Base-by-base conservation (phyloP, 2,797 vertebrate genomes). In the Calcarius lapponicus region DNA sequence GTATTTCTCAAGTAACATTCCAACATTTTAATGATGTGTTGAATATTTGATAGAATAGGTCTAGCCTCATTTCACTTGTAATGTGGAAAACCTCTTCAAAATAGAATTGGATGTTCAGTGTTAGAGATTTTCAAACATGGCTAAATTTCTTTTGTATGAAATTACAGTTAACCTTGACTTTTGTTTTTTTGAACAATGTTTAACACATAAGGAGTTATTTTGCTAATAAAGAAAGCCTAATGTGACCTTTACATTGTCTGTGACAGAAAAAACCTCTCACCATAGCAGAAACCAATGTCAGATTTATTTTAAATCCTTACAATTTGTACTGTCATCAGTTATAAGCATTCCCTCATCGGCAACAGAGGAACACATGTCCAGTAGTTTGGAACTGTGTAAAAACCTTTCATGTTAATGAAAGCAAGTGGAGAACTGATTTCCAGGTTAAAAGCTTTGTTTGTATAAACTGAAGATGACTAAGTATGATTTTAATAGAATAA, bases 281-380 rank as follows among this genome's bases (percentile, higher is more conserved):
- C 31, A 50, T 5, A 86, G 40, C 72, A 92, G 40, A 88, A 91
- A 93, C 22, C 26, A 84, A 76, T 47, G 56, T 81, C 84, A 94
- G 66, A 74, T 86, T 92, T 94, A 75, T 80, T 95, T 92, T 80
- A 79, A 95, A 88, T 75, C 67, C 62, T 80, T 95, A 80, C 38
- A 88, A 73, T 75, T 84, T 80, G 78, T 85, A 74, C 86, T 87
- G 62, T 83, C 79, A 85, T 67, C 45, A 34, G 2, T 28, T 18
- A 50, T 81, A 87, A 84, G 26, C 76, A 93, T 80, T 70, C 62
- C 40, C 32, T 75, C 84, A 86, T 43, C 78, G 95, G 80, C 47
- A 85, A 48, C 34, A 82, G 58, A 28, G 40, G 7, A 64, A 71
- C 61, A 86, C 1, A 1, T 11, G 15, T 34, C 34, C n/a, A n/a